Evolutionary conservation across 2,113 vertebrate genomes (phyloP), one percentile per base, ranked within the genome.

Genomic region (Burhinus oedicnemus): DNA sequence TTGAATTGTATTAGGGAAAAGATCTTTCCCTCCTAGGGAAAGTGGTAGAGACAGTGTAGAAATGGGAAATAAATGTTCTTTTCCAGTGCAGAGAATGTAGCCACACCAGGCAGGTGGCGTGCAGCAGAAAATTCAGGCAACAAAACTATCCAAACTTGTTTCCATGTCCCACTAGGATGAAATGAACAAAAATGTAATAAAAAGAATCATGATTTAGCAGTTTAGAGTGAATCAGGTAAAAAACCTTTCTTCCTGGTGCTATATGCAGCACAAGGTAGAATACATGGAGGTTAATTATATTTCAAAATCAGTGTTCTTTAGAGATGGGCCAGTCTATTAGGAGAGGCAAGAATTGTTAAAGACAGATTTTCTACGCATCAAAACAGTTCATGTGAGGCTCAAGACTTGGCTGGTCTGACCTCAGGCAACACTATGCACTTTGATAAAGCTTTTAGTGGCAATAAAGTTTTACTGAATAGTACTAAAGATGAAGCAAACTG

Each of bases 401-500:
- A 66, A 76, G 87, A 42, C 75, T 93, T 94, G 78, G 71, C 84
- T 95, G 82, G 20, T 90, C 78, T 96, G 96, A 96, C 96, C 92
- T 96, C 85, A 88, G 93, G 90, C 93, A 80, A 66, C 26, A 40
- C 54, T 74, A 16, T 90, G 68, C 85, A 70, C 96, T 91, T 93
- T 91, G 92, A 92, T 96, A 93, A 97, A 93, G 82, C 54, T 95
- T 96, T 96, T 88, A 95, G 85, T 83, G 29, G 81, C 75, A 91
- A 88, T 96, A 90, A 95, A 93, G 75, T 97, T 97, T 96, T 96
- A 95, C 92, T 66, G 87, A 96, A 86, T 54, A 92, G 49, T 62
- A 74, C 70, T 94, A 88, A 94, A 95, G 79, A 93, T 62, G 93
- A 93, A 90, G 87, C 74, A 95, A 83, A 88, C 87, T 62, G 93